A percentile compares a stretch with the other conserved stretches of the same genome.
These are phyloP conservation scores for Nylanderia fulva DNA, from an alignment of 1,140 invertebrate species.

Conservation along the genomic window DNA sequence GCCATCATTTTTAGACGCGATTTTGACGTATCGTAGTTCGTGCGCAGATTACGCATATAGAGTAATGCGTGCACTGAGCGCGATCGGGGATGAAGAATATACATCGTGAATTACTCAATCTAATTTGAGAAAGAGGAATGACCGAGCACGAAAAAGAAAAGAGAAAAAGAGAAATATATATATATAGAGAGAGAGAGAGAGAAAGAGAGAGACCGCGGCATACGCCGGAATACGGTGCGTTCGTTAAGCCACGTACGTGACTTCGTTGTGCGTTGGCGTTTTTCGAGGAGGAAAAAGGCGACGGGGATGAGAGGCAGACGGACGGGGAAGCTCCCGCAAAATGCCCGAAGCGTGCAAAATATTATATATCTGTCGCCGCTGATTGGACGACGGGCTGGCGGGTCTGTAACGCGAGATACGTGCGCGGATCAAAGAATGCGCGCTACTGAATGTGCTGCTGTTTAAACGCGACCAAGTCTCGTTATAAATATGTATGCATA, in stretches of 20 bases:
- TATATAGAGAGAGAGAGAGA: too few relatives aligned
- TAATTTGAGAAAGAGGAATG: constrained; percentile 67
- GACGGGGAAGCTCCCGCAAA: constrained; percentile 40
- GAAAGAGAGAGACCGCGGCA: constrained; percentile 13
- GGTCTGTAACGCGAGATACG: constrained; percentile 68
- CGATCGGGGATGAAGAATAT: constrained; percentile 41
- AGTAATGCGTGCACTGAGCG: constrained; percentile 66
- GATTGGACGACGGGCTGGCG: constrained; percentile 65
- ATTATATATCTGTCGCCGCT: constrained; percentile 69
- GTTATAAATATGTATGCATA: constrained; percentile 72
- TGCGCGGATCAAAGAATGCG: constrained; percentile 75
- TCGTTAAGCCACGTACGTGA: constrained; percentile 79
- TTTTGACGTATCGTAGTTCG: constrained; percentile 64
- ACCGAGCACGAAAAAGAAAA: constrained; percentile 8
- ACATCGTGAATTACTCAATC: constrained; percentile 50
- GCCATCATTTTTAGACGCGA: constrained; percentile 58
- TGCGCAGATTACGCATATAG: constrained; percentile 71
- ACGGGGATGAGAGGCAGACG: not conserved
- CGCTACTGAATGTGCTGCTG: constrained; percentile 53
- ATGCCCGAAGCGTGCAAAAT: constrained; percentile 74
- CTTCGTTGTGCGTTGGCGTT: constrained; percentile 66
- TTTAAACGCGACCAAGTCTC: constrained; percentile 69
- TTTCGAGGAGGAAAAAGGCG: constrained; percentile 44
- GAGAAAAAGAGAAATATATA: too few relatives aligned
- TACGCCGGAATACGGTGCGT: constrained; percentile 61